A percentile compares a stretch with the other conserved stretches of the same genome.
Evolutionary conservation across 2,113 vertebrate genomes (phyloP).

Genomic region (Mobula hypostoma): DNA sequence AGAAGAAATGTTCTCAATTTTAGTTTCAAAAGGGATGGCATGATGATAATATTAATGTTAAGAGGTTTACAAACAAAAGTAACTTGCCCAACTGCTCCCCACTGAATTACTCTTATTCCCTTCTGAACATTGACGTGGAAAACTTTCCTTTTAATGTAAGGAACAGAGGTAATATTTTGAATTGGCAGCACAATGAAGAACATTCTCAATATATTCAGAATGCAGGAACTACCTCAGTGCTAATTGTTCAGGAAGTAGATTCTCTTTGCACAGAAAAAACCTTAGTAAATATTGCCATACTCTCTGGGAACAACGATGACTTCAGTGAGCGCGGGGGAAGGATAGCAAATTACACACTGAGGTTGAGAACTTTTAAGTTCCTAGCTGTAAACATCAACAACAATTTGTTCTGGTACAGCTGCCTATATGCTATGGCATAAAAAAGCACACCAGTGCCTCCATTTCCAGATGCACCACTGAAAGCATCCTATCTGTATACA

Average conservation of each 20-base stretch:
- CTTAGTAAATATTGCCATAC: neutral
- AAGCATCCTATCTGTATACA: no score
- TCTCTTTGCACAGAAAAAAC: neutral
- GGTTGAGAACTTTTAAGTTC: no score
- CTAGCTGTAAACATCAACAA: no score
- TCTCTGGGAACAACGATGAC: neutral
- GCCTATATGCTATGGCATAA: no score
- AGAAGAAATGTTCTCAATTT: neutral
- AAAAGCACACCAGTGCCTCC: no score
- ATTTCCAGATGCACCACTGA: no score
- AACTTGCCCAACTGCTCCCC: neutral
- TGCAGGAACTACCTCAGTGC: neutral
- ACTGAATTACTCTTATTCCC: neutral
- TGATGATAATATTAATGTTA: neutral
- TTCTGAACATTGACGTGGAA: neutral
- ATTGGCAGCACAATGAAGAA: neutral
- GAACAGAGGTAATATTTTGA: neutral
- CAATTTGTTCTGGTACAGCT: no score
- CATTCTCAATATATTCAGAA: neutral
- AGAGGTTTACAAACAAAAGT: neutral
- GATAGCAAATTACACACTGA: no score
- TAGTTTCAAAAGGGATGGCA: neutral
- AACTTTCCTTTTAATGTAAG: neutral
- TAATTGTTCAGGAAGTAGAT: neutral
- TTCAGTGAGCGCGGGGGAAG: no score